Evolutionary conservation across 2,888 invertebrate genomes (phyloP).

Genomic region (Hemithea aestivaria): DNA sequence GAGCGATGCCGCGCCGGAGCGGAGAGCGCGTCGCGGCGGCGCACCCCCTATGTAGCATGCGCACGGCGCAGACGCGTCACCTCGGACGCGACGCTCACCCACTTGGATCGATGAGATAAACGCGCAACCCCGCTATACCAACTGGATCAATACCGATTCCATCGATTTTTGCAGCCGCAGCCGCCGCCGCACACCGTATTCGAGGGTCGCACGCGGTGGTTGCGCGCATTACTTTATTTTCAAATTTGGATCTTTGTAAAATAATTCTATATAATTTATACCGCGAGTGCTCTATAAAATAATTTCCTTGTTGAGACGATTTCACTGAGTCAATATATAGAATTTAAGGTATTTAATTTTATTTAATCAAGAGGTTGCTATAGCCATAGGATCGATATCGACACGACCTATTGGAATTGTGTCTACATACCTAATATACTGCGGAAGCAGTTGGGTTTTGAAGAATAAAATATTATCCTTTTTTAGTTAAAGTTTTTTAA

Average conservation of each 20-base stretch:
- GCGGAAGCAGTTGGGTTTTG: no score
- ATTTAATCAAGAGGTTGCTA: no score
- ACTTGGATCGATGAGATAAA: slow-evolving; percentile 86
- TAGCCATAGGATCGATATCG: no score
- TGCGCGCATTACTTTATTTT: slow-evolving; percentile 52
- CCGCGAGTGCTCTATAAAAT: no score
- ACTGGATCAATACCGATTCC: slow-evolving; percentile 85
- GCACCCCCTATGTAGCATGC: slow-evolving; percentile 42
- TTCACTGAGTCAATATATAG: no score
- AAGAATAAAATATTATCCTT: no score
- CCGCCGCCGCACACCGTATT: slow-evolving; percentile 76
- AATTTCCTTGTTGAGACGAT: no score
- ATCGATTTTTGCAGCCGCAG: slow-evolving; percentile 86
- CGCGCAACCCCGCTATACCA: slow-evolving; percentile 84
- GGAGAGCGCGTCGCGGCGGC: slow-evolving; percentile 29
- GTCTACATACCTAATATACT: no score
- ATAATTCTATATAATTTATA: no score
- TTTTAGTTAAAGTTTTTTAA: no score
- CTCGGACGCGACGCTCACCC: slow-evolving; percentile 42
- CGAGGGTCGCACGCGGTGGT: slow-evolving; percentile 76
- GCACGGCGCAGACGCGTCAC: slow-evolving; percentile 55
- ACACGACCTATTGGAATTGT: no score
- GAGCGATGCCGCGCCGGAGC: slow-evolving; percentile 35
- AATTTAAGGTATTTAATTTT: no score
- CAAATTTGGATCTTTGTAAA: slow-evolving; percentile 6